These are phyloP conservation scores for Syrmaticus mikado DNA, from an alignment of 2,113 vertebrate genomes.

Conservation along the genomic window DNA sequence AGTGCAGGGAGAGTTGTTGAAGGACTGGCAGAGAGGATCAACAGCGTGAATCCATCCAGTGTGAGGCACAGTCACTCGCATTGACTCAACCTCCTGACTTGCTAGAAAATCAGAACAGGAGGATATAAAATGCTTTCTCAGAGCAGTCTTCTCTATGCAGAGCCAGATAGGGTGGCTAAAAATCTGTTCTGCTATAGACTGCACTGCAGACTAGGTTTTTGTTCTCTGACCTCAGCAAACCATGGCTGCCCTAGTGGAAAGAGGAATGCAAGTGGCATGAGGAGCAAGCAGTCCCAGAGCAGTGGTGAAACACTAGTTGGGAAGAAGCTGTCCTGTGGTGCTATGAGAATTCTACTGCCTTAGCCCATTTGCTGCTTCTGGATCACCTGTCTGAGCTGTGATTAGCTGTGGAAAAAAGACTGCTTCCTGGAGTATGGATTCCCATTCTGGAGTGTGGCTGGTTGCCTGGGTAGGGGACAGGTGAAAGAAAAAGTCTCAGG, in stretches of 20 bases:
- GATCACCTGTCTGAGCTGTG: neutral
- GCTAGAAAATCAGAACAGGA: neutral
- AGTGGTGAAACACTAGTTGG: neutral
- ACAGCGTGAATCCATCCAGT: neutral
- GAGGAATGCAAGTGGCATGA: neutral
- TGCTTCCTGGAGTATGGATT: neutral
- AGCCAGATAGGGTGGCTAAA: neutral
- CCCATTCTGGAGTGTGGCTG: neutral
- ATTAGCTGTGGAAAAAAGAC: neutral
- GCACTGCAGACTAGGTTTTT: neutral
- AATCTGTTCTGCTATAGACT: slow-evolving; percentile 13
- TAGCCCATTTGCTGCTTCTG: slow-evolving; percentile 3
- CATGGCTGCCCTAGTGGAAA: neutral
- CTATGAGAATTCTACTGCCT: neutral
- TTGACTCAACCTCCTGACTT: slow-evolving; percentile 8
- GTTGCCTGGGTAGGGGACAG: neutral
- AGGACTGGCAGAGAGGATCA: neutral
- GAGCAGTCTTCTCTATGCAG: neutral
- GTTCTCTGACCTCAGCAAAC: slow-evolving; percentile 20
- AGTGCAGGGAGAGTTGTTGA: slow-evolving; percentile 8
- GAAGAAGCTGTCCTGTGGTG: neutral
- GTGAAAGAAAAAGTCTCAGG: neutral
- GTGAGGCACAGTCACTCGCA: neutral
- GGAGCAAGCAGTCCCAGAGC: neutral
- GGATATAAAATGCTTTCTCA: slow-evolving; percentile 8